Evolutionary conservation across 2,888 invertebrate species (phyloP).

Genomic region (Pelosia muscerda): DNA sequence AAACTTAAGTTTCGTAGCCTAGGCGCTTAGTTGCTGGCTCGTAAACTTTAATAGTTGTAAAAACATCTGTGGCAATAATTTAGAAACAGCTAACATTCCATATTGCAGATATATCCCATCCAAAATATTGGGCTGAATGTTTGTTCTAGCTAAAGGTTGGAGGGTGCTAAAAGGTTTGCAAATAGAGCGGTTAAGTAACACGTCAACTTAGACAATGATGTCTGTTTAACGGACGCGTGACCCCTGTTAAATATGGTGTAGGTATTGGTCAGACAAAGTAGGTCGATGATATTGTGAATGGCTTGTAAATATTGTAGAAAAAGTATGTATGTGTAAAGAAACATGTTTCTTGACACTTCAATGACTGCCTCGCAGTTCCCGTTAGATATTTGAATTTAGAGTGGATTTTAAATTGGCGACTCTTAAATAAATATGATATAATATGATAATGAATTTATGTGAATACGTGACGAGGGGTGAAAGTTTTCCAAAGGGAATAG

Average conservation of each 20-base stretch:
- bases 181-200: slow-evolving; percentile 81
- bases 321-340: slow-evolving; percentile 3
- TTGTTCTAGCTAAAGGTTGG: slow-evolving; percentile 73
- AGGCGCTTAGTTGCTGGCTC: no score
- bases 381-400: neutral
- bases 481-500: no score
- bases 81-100: slow-evolving; percentile 19
- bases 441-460: no score
- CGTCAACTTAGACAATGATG: slow-evolving; percentile 81
- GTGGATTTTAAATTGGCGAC: neutral
- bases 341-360: slow-evolving; percentile 9
- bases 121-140: slow-evolving; percentile 60
- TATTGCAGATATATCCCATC: slow-evolving; percentile 40
- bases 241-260: slow-evolving; percentile 54
- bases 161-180: slow-evolving; percentile 84
- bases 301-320: slow-evolving; percentile 10
- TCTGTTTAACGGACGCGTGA: slow-evolving; percentile 67
- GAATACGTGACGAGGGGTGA: no score
- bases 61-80: neutral
- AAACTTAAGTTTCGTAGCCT: no score
- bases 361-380: slow-evolving; percentile 5
- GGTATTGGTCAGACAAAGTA: slow-evolving; percentile 41
- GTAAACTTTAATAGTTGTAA: neutral
- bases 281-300: slow-evolving; percentile 24
- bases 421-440: no score